Evolutionary conservation across 2,797 vertebrate species (phyloP), one percentile per base, ranked within the genome.

Genomic region (Hydrophis major): DNA sequence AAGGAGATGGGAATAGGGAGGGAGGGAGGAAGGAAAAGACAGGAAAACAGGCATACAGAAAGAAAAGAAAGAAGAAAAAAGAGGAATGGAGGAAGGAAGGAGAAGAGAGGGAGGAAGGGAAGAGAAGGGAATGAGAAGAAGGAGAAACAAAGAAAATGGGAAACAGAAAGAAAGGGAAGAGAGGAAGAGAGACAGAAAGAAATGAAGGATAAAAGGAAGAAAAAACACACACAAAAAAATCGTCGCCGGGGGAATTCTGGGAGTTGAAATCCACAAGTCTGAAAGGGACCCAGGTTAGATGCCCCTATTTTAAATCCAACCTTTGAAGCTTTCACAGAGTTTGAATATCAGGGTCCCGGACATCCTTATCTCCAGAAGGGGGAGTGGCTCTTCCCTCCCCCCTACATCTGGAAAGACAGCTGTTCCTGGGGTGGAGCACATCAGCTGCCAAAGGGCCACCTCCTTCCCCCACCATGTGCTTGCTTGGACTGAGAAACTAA

Each of bases 381-480:
- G 42, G 27, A 8, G 59, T 22, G 90, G 11, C 22, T 28, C 27
- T 4, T 91, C 5, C 8, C 25, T 27, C 20, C 14, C 8, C 25
- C 20, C 8, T 13, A n/a, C 37, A 56, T 47, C 74, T 27, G 28
- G 42, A 50, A 47, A 53, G 4, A 20, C 57, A 25, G 90, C 27
- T n/a, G 42, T n/a, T 20, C 50, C 89, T 83, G 69, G 89, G 66
- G 55, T 28, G 69, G 69, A 25, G 53, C 66, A 28, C 12, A 18
- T 69, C 53, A 78, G 59, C 78, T 86, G 37, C 57, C 8, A 0
- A 69, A 27, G 14, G 4, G 4, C 20, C 57, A 22, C 3, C 6
- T 2, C 16, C 63, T 47, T 3, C 5, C n/a, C 4, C 5, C 14
- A 0, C 14, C n/a, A 1, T 0, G 2, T 69, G 66, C n/a, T 8